Conservation (phyloP, 2,888 invertebrate species). For the Lasioglossum leucozonium region DNA sequence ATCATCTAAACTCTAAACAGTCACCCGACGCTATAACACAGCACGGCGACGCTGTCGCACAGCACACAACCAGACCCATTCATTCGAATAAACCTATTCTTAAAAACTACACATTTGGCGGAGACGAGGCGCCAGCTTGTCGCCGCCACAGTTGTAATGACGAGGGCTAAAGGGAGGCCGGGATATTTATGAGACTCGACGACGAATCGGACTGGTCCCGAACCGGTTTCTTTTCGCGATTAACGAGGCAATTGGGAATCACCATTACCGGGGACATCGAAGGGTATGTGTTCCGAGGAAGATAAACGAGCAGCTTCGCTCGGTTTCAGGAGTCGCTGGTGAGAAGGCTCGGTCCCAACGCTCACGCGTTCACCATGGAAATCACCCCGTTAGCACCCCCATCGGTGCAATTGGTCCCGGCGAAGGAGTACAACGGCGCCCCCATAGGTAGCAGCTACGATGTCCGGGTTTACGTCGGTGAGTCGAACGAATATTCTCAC, state of each 20-base stretch:
- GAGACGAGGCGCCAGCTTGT: too few species aligned
- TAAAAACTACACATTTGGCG: too few species aligned
- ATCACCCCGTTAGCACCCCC: conserved; percentile 94
- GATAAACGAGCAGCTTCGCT: not conserved
- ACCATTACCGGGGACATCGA: not conserved
- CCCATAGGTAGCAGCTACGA: conserved; percentile 97
- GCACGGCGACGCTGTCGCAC: too few species aligned
- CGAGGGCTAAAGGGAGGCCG: not conserved
- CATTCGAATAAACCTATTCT: too few species aligned
- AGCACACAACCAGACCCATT: too few species aligned
- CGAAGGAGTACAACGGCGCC: conserved; percentile 95
- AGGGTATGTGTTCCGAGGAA: not conserved
- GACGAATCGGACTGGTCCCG: not conserved
- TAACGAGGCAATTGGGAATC: not conserved
- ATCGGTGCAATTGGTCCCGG: conserved; percentile 95
- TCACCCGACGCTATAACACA: too few species aligned
- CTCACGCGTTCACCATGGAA: conserved; percentile 92
- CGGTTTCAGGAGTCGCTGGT: conserved; percentile 91
- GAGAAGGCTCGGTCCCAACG: conserved; percentile 91
- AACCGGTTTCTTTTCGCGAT: not conserved
- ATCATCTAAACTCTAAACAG: too few species aligned
- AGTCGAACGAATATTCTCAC: conserved; percentile 39
- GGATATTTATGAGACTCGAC: not conserved
- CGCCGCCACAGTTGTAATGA: too few species aligned
- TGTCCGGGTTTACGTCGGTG: conserved; percentile 93